Evolutionary conservation across 2,888 invertebrate species (phyloP).

Genomic region (Chloromyia formosa): DNA sequence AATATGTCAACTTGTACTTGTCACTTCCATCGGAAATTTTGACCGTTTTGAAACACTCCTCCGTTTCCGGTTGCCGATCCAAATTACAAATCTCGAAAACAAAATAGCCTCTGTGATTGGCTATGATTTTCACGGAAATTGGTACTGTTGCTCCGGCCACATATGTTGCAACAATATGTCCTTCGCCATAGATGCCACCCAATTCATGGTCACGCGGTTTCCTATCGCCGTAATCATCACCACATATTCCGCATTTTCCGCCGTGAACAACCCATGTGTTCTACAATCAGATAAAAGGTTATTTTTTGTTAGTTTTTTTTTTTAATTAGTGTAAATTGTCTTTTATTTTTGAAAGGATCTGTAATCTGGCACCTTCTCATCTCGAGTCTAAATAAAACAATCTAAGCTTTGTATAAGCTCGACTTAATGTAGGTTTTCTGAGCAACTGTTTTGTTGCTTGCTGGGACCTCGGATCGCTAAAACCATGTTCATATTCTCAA

Average conservation of each 20-base stretch:
- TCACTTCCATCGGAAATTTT: slow-evolving; percentile 55
- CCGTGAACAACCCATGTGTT: slow-evolving; percentile 62
- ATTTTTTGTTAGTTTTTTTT: too few species aligned
- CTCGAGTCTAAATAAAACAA: too few species aligned
- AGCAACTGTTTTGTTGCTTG: too few species aligned
- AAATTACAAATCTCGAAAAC: slow-evolving; percentile 66
- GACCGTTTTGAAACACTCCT: slow-evolving; percentile 66
- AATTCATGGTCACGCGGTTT: slow-evolving; percentile 67
- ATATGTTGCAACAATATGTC: slow-evolving; percentile 64
- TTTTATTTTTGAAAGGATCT: too few species aligned
- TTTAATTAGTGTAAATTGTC: too few species aligned
- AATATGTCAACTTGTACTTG: slow-evolving; percentile 52
- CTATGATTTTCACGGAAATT: slow-evolving; percentile 62
- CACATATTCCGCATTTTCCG: slow-evolving; percentile 68
- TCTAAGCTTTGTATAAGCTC: too few species aligned
- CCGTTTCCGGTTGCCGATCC: slow-evolving; percentile 63
- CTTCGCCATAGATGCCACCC: slow-evolving; percentile 64
- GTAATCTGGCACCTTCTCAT: too few species aligned
- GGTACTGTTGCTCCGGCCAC: slow-evolving; percentile 54
- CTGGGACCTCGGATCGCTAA: too few species aligned
- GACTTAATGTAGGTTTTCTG: too few species aligned
- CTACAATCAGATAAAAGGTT: slow-evolving; percentile 53
- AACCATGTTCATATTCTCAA: too few species aligned
- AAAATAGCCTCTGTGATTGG: slow-evolving; percentile 66
- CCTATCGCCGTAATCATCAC: slow-evolving; percentile 64